A percentile compares a stretch with the other conserved stretches of the same genome.
These are phyloP conservation scores for Mamestra brassicae DNA, from an alignment of 2,888 invertebrate species.

Conservation along the genomic window DNA sequence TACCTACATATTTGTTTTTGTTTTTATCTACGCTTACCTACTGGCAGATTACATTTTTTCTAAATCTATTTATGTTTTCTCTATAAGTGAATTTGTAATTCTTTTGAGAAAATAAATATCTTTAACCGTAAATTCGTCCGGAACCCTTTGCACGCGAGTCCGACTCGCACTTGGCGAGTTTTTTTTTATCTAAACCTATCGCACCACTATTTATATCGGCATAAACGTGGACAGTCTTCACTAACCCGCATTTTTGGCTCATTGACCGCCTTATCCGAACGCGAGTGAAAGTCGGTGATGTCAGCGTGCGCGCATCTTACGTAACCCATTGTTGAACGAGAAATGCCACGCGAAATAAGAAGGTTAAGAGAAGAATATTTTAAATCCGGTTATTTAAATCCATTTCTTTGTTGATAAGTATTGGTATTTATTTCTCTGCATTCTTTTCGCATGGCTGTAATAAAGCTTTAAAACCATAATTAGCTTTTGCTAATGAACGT, in stretches of 20 bases:
- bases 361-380: constrained; percentile 36
- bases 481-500: no score
- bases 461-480: no score
- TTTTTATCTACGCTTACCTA: no score
- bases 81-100: no score
- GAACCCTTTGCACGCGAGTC: no score
- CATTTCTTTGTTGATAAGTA: not conserved
- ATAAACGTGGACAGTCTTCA: constrained; percentile 18
- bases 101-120: no score
- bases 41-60: no score
- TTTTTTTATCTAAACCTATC: not conserved
- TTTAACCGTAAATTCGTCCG: no score
- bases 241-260: constrained; percentile 67
- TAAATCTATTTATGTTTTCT: no score
- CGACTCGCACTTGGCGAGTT: no score
- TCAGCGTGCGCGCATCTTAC: constrained; percentile 63
- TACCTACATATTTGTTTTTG: no score
- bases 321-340: constrained; percentile 61
- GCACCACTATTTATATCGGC: constrained; percentile 19
- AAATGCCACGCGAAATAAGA: constrained; percentile 45
- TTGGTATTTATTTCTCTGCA: not conserved
- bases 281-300: constrained; percentile 66
- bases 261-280: constrained; percentile 64
- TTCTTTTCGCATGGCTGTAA: not conserved
- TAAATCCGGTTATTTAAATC: constrained; percentile 23